Evolutionary conservation across 2,797 vertebrate species (phyloP).

Genomic region (Brotula barbata): DNA sequence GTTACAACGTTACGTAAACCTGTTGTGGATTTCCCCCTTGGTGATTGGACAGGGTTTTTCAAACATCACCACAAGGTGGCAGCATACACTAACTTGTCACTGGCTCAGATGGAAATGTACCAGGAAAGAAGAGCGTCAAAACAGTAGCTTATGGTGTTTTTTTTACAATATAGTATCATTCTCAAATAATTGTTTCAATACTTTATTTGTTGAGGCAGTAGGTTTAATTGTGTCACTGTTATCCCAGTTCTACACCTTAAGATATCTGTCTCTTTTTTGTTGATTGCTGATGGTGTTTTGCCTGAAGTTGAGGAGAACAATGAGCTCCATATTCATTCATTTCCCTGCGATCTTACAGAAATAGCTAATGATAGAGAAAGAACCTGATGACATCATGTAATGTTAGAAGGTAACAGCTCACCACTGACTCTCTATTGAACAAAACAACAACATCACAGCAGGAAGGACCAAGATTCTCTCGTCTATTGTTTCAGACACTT

Average conservation of each 20-base stretch:
- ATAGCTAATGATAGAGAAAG: conserved; percentile 31
- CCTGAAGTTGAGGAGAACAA: conserved; percentile 48
- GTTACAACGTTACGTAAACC: too few relatives aligned
- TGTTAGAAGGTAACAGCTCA: conserved; percentile 36
- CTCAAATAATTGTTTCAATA: conserved; percentile 15
- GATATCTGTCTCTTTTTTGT: conserved; percentile 16
- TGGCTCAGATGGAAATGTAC: background rate
- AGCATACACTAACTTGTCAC: conserved; percentile 25
- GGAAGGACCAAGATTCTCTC: conserved; percentile 6
- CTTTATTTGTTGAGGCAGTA: conserved; percentile 19
- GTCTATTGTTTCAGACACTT: conserved; percentile 34
- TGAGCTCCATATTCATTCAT: conserved; percentile 28
- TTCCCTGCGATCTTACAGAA: conserved; percentile 18
- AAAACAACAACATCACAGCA: conserved; percentile 26
- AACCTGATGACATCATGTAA: conserved; percentile 42
- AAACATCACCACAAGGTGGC: conserved; percentile 64
- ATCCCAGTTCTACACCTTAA: conserved; percentile 18
- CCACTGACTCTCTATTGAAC: conserved; percentile 18
- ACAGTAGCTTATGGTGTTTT: conserved; percentile 2
- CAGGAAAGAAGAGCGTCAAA: background rate
- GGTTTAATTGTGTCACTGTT: conserved; percentile 25
- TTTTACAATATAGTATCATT: too few relatives aligned
- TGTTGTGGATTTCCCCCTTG: too few relatives aligned
- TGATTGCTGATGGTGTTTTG: conserved; percentile 10
- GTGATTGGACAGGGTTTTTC: conserved; percentile 13